Conservation (phyloP, 1,140 invertebrate species). For the Magallana angulata region DNA sequence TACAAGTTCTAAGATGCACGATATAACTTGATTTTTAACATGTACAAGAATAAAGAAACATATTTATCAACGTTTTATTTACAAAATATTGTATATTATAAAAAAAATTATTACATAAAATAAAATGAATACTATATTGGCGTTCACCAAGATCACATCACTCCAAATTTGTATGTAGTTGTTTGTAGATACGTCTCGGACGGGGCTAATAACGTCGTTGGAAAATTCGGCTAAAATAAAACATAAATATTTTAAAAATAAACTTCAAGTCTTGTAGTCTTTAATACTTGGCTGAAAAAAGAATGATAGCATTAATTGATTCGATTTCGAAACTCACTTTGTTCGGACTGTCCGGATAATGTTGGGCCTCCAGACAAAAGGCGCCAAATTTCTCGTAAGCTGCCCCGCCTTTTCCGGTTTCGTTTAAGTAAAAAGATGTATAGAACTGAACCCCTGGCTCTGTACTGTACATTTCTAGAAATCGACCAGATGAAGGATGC, state of each 20-base stretch:
- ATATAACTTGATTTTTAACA: too few relatives aligned
- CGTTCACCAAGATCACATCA: slow-evolving; percentile 10
- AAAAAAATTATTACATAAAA: too few relatives aligned
- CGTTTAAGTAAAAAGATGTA: slow-evolving; percentile 87
- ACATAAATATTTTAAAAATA: neutral
- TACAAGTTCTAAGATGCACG: too few relatives aligned
- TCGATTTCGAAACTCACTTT: slow-evolving; percentile 83
- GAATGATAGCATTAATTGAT: too few relatives aligned
- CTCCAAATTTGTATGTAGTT: slow-evolving; percentile 80
- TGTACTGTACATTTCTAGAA: slow-evolving; percentile 88
- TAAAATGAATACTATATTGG: too few relatives aligned
- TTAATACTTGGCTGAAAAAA: too few relatives aligned
- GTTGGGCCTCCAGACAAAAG: slow-evolving; percentile 94
- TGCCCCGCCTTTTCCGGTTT: slow-evolving; percentile 86
- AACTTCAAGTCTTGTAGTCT: too few relatives aligned
- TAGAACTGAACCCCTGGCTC: slow-evolving; percentile 96
- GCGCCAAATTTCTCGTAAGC: slow-evolving; percentile 89
- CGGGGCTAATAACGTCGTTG: slow-evolving; percentile 85
- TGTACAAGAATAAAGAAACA: too few relatives aligned
- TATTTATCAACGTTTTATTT: too few relatives aligned
- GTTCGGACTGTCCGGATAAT: slow-evolving; percentile 94
- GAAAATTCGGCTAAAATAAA: slow-evolving; percentile 85
- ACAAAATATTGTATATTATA: too few relatives aligned
- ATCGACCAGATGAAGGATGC: slow-evolving; percentile 86
- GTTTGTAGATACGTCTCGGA: slow-evolving; percentile 86